Evolutionary conservation across 2,888 invertebrate species (phyloP).

Genomic region (Camponotus fellah): DNA sequence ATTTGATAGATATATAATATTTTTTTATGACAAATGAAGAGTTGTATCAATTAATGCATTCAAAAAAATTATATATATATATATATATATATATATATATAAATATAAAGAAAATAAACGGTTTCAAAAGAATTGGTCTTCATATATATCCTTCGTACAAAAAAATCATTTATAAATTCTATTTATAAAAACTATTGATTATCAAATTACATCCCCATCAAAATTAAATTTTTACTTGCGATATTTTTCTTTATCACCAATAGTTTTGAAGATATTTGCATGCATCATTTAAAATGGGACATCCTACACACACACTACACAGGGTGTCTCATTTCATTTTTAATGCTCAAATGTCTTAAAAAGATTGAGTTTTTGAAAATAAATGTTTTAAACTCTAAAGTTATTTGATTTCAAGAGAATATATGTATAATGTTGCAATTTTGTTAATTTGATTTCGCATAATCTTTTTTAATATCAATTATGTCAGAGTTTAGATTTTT

Average conservation of each 20-base stretch:
- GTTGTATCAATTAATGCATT: neutral
- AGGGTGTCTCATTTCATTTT: neutral
- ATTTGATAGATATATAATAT: neutral
- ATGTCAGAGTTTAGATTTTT: neutral
- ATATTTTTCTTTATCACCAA: slow-evolving; percentile 1
- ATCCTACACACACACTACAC: neutral
- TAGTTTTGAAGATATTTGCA: slow-evolving; percentile 5
- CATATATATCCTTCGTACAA: neutral
- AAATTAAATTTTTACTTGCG: neutral
- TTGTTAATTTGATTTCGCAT: neutral
- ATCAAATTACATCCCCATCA: neutral
- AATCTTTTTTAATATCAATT: neutral
- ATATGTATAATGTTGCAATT: neutral
- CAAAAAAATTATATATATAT: neutral
- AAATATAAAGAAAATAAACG: too few relatives aligned
- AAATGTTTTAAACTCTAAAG: neutral
- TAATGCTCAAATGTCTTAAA: neutral
- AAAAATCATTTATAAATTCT: neutral
- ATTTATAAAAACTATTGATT: neutral
- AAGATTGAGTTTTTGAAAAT: neutral
- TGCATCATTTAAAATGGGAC: neutral
- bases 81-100: too few relatives aligned
- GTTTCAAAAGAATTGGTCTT: too few relatives aligned
- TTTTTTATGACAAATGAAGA: neutral
- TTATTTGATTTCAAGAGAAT: neutral